These are phyloP conservation scores for Leptinotarsa tumamoca DNA, from an alignment of 2,888 invertebrate genomes.

Conservation along the genomic window DNA sequence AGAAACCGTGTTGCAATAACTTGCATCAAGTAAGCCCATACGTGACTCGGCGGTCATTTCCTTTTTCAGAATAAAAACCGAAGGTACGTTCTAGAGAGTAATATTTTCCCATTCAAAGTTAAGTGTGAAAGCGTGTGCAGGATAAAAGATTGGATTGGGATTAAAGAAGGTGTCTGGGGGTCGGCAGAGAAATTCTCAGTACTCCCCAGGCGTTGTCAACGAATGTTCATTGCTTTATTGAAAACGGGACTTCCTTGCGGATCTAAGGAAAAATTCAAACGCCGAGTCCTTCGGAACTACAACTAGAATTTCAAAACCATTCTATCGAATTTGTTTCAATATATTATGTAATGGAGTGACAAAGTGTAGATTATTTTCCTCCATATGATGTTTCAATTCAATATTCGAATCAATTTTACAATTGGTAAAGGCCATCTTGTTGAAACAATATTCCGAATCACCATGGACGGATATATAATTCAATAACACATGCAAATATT, in stretches of 20 bases:
- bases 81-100: conserved; percentile 58
- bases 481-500: too few species aligned
- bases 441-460: too few species aligned
- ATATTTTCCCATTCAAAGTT: conserved; percentile 64
- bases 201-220: conserved; percentile 54
- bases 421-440: too few species aligned
- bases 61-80: conserved; percentile 52
- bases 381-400: too few species aligned
- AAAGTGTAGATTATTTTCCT: too few species aligned
- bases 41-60: conserved; percentile 52
- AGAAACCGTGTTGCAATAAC: conserved; percentile 33
- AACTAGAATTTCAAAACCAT: neutral
- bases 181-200: conserved; percentile 50
- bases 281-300: neutral
- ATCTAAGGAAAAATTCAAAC: conserved; percentile 12
- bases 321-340: neutral
- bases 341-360: neutral
- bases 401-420: too few species aligned
- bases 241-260: conserved; percentile 41
- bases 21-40: conserved; percentile 45
- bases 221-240: conserved; percentile 55
- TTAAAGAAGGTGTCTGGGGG: conserved; percentile 63
- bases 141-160: conserved; percentile 68
- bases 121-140: conserved; percentile 67
- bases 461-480: too few species aligned